A percentile compares a stretch with the other conserved stretches of the same genome.
Evolutionary conservation across 2,888 invertebrate genomes (phyloP).

Genomic region (Endotricha flammealis): DNA sequence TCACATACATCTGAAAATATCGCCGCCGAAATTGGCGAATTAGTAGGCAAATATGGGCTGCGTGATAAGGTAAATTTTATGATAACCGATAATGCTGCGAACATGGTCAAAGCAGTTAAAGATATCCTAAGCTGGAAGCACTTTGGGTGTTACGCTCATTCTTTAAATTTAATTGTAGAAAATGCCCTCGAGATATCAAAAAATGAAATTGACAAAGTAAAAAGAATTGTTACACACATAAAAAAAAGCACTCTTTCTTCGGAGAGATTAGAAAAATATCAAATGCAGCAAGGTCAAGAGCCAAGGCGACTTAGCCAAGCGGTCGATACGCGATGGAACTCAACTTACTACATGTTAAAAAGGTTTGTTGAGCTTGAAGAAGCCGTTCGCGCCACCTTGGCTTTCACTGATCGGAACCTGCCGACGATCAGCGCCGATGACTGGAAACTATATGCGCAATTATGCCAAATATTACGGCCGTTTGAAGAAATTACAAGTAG

Average conservation of each 20-base stretch:
- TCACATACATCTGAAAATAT: conserved; percentile 3
- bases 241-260: conserved; percentile 22
- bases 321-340: conserved; percentile 30
- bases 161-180: conserved; percentile 20
- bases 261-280: conserved; percentile 21
- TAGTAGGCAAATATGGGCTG: neutral
- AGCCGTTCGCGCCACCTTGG: conserved; percentile 18
- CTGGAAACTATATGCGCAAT: conserved; percentile 10
- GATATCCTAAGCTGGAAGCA: conserved; percentile 22
- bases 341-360: conserved; percentile 23
- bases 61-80: conserved; percentile 25
- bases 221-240: conserved; percentile 17
- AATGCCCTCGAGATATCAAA: conserved; percentile 14
- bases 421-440: conserved; percentile 21
- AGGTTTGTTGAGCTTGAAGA: conserved; percentile 24
- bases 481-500: conserved; percentile 19
- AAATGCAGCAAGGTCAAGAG: conserved; percentile 19
- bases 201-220: conserved; percentile 18
- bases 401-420: conserved; percentile 14
- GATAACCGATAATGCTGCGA: conserved; percentile 29
- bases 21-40: neutral
- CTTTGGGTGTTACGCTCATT: conserved; percentile 27
- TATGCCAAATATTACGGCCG: conserved; percentile 16
- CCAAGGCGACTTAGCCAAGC: conserved; percentile 24
- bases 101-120: conserved; percentile 24